Percentiles rank a stretch among this genome's conserved stretches.
phyloP scores from a whole-genome alignment of 2,888 invertebrate species.

The Xestobium rufovillosum region DNA sequence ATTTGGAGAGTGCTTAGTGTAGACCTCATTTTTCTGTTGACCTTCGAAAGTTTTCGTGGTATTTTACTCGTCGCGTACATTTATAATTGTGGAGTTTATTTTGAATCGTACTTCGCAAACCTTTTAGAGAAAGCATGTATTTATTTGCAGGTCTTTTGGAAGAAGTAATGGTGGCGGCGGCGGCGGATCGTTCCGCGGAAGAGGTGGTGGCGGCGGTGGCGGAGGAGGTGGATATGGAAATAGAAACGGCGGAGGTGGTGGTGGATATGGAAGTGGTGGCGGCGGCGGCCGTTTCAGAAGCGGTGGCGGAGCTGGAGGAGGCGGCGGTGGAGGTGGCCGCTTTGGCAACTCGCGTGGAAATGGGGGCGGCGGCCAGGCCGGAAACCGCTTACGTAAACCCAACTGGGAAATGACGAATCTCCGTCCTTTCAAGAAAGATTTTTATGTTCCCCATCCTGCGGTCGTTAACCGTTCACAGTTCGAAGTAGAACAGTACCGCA shows the following conservation, averaged over 20 bases:
- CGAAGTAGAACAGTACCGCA: constrained; percentile 63
- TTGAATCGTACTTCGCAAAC: too few species aligned
- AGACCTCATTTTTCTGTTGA: too few species aligned
- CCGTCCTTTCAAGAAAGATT: constrained; percentile 74
- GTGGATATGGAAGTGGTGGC: constrained; percentile 12
- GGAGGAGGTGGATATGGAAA: constrained; percentile 17
- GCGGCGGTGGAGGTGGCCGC: constrained; percentile 26
- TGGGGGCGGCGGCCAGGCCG: constrained; percentile 48
- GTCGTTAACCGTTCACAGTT: constrained; percentile 55
- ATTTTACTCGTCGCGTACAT: too few species aligned
- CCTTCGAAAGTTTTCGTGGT: too few species aligned
- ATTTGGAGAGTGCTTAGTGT: too few species aligned
- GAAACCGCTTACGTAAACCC: constrained; percentile 60
- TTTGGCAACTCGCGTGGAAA: constrained; percentile 14
- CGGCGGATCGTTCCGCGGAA: constrained; percentile 18
- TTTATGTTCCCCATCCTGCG: constrained; percentile 63
- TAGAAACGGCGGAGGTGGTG: constrained; percentile 17
- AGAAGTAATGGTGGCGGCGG: constrained; percentile 10
- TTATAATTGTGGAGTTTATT: too few species aligned
- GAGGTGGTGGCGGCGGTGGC: constrained; percentile 19
- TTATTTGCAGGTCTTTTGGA: constrained; percentile 13
- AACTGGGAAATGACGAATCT: constrained; percentile 68
- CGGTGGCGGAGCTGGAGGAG: constrained; percentile 39
- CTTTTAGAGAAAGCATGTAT: too few species aligned
- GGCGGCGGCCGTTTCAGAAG: constrained; percentile 23